Evolutionary conservation across 2,113 vertebrate genomes (phyloP).

Genomic region (Nymphicus hollandicus): DNA sequence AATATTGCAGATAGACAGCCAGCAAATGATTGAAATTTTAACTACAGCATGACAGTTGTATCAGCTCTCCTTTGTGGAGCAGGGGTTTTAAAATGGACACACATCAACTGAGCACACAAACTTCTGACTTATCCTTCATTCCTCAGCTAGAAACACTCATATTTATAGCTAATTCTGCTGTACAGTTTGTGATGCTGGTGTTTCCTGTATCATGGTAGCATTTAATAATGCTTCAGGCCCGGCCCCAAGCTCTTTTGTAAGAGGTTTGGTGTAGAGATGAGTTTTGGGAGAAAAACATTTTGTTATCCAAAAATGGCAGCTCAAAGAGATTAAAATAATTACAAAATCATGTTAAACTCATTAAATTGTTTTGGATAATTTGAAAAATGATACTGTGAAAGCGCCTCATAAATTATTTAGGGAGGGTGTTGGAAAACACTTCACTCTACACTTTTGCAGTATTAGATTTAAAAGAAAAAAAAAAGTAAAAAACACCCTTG

Average conservation of each 20-base stretch:
- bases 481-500: neutral
- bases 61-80: fast-evolving
- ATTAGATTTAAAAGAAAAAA: neutral
- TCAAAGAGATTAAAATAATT: conserved; percentile 56
- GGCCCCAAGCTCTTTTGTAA: conserved; percentile 15
- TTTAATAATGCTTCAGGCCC: neutral
- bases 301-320: conserved; percentile 57
- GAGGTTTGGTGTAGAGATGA: neutral
- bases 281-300: conserved; percentile 48
- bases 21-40: neutral
- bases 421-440: neutral
- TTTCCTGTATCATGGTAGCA: neutral
- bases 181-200: neutral
- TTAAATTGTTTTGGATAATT: conserved; percentile 53
- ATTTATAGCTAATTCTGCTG: neutral
- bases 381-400: conserved; percentile 6
- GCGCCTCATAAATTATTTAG: conserved; percentile 1
- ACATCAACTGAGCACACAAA: neutral
- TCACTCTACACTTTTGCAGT: neutral
- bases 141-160: neutral
- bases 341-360: conserved; percentile 59
- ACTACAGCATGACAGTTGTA: fast-evolving
- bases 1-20: neutral
- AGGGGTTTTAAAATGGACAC: neutral
- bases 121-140: neutral